Base-by-base conservation (phyloP, 1,140 invertebrate genomes). In the Oedothorax gibbosus region DNA sequence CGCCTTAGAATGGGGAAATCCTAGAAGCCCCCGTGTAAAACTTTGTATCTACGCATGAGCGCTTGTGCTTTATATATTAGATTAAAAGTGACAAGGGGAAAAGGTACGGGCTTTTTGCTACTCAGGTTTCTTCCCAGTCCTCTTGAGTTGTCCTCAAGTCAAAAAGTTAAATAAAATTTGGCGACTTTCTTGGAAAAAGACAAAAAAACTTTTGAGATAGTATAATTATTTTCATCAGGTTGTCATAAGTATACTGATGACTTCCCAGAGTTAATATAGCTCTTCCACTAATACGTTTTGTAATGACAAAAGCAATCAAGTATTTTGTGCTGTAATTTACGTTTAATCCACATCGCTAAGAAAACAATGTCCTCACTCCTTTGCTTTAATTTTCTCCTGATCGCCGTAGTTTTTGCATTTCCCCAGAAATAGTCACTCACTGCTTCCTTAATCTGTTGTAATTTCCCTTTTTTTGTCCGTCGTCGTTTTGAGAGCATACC, bases 61-160 rank as follows among this genome's bases (percentile, higher is more conserved):
- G 81, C 81, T 76, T 84, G 81, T 72, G 76, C 72, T 84, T 84
- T 75, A 75, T 82, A 75, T 75, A 84, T 84, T 84, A 75, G 81
- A 84, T 84, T 84, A 84, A 84, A 84, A 84, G 69, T 84, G 81
- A 84, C 81, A 84, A 84, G 71, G 35, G 35, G 35, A 35, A 35
- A 35, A 75, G 81, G 66, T 84, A 75, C 76, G 56, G 35, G 50
- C 62, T 73, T 75, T 66, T 76, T 75, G 60, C 56, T 50, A 50
- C 80, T 82, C 80, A 84, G 68, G 81, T 84, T 84, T 84, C 81
- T 50, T 76, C 35, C 64, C 9, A 50, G 80, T 73, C 53, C 69
- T 35, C 35, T 51, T 50, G 57, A 65, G 72, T 76, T 76, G 54
- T 66, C 35, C 68, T 65, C 72, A 9, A 57, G 62, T 11, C 35